Evolutionary conservation across 2,113 vertebrate genomes (phyloP).

Genomic region (Scophthalmus maximus): DNA sequence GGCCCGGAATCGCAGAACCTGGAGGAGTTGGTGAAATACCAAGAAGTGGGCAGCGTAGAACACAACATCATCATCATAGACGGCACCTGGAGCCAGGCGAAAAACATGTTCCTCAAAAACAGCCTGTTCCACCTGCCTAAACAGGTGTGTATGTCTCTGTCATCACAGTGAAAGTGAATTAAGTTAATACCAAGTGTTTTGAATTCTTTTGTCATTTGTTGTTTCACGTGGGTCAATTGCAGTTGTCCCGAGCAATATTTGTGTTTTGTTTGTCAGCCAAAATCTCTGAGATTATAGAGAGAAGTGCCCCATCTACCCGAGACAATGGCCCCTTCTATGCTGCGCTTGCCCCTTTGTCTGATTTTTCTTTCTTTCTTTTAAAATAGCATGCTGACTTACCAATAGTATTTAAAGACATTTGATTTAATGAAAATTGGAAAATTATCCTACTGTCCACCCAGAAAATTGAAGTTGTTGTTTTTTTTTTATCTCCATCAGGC

Average conservation of each 20-base stretch:
- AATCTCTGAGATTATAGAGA: neutral
- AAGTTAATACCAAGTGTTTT: neutral
- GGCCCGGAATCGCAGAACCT: constrained; percentile 90
- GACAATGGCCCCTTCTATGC: neutral
- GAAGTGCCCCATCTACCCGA: neutral
- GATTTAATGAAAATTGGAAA: neutral
- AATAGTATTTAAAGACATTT: neutral
- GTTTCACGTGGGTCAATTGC: no score
- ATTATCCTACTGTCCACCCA: neutral
- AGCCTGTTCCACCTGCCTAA: constrained; percentile 91
- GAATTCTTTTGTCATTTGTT: no score
- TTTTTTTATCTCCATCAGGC: no score
- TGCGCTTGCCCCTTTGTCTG: neutral
- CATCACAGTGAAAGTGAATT: no score
- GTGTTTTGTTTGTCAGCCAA: neutral
- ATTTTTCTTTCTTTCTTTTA: neutral
- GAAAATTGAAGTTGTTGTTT: no score
- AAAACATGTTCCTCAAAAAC: constrained; percentile 97
- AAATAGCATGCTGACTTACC: neutral
- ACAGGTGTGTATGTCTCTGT: constrained; percentile 82
- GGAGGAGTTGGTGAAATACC: constrained; percentile 77
- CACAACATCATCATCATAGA: constrained; percentile 93
- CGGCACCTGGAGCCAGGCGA: constrained; percentile 98
- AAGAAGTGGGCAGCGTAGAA: constrained; percentile 73
- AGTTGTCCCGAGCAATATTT: neutral